phyloP scores from a whole-genome alignment of 2,888 invertebrate genomes.

The Cryptocheilus praepositus region DNA sequence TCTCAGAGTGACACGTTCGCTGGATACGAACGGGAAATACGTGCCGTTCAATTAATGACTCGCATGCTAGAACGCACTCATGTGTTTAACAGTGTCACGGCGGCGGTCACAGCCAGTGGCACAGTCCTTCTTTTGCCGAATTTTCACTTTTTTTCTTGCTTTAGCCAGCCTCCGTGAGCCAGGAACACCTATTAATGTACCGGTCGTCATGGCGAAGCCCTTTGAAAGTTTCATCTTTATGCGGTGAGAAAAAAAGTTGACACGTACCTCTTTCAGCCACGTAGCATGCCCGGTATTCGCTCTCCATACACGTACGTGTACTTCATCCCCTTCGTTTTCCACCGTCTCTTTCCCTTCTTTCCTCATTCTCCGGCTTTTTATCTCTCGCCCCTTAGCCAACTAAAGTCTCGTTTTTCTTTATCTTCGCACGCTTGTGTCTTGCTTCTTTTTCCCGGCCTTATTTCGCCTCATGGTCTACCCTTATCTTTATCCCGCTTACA shows the following conservation, averaged over 20 bases:
- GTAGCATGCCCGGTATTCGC: neutral
- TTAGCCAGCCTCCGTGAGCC: neutral
- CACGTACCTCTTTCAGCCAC: slow-evolving; percentile 6
- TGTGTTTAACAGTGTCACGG: slow-evolving; percentile 30
- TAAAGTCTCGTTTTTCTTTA: no score
- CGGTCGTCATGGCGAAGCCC: slow-evolving; percentile 2
- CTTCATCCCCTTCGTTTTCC: neutral
- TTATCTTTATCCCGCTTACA: no score
- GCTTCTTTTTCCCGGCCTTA: no score
- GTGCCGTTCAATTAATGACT: slow-evolving; percentile 31
- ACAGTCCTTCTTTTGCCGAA: neutral
- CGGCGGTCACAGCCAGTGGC: neutral
- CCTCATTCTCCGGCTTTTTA: neutral
- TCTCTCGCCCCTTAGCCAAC: neutral
- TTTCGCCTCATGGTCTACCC: no score
- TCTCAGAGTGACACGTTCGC: no score
- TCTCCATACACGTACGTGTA: neutral
- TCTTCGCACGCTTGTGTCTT: no score
- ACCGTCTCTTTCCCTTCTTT: no score
- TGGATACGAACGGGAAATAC: neutral
- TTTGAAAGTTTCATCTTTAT: slow-evolving; percentile 14
- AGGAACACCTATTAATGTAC: slow-evolving; percentile 17
- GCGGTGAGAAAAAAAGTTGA: slow-evolving; percentile 3
- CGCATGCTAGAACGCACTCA: slow-evolving; percentile 18
- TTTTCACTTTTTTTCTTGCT: neutral